Evolutionary conservation across 2,888 invertebrate genomes (phyloP).

Genomic region (Baronia brevicornis): DNA sequence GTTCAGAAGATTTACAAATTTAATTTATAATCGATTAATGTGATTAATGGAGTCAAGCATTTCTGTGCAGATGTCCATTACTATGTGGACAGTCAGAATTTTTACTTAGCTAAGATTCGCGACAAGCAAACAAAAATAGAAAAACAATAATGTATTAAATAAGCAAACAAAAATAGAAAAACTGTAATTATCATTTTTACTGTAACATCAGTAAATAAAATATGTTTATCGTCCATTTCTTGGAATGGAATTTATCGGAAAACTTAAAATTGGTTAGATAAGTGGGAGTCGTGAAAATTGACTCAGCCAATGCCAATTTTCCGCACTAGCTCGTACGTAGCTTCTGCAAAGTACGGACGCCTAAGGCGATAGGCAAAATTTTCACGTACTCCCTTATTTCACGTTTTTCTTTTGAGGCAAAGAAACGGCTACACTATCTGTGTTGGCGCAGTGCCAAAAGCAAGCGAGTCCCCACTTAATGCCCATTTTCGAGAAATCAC

Average conservation of each 20-base stretch:
- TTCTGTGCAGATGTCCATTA: too few species aligned
- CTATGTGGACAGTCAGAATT: too few species aligned
- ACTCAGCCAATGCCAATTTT: constrained; percentile 22
- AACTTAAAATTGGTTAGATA: constrained; percentile 4
- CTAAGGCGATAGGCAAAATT: constrained; percentile 32
- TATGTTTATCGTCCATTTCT: too few species aligned
- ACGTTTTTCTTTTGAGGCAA: constrained; percentile 3
- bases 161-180: too few species aligned
- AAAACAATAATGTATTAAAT: too few species aligned
- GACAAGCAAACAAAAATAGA: too few species aligned
- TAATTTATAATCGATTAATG: too few species aligned
- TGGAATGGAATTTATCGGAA: constrained; percentile 3
- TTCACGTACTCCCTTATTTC: constrained; percentile 22
- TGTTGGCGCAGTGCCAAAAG: constrained; percentile 30
- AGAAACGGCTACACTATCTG: constrained; percentile 17
- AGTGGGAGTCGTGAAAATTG: constrained; percentile 21
- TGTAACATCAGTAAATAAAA: too few species aligned
- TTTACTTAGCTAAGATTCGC: too few species aligned
- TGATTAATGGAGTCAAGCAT: too few species aligned
- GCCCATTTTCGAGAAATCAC: constrained; percentile 28
- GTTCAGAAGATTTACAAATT: too few species aligned
- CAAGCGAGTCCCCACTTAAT: constrained; percentile 26
- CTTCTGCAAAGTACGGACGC: constrained; percentile 24
- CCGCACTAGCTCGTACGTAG: constrained; percentile 25
- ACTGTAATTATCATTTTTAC: too few species aligned